Conservation (phyloP, 30 jellyfish, hydroid and myxozoan species). For the Catostylus mosaicus region DNA sequence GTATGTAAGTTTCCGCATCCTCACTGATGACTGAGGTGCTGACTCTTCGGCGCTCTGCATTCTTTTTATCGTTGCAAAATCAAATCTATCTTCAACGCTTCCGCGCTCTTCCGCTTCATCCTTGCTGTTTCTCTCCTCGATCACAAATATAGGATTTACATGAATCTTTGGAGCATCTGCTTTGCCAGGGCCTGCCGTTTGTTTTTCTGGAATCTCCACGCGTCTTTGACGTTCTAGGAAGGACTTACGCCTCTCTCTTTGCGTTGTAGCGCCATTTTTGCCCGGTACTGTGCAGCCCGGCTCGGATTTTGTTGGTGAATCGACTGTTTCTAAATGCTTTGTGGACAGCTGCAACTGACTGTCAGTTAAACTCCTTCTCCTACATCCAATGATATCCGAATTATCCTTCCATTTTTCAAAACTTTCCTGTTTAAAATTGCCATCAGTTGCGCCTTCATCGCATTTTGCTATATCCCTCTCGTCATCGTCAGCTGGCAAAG, state of each 20-base stretch:
- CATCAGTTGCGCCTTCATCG: neutral
- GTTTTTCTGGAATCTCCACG: slow-evolving; percentile 62
- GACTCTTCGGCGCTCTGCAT: slow-evolving; percentile 14
- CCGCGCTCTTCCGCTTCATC: slow-evolving; percentile 48
- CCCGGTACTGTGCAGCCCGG: slow-evolving; percentile 28
- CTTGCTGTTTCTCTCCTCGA: slow-evolving; percentile 25
- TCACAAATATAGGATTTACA: slow-evolving; percentile 47
- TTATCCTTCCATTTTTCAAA: neutral
- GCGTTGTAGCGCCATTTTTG: slow-evolving; percentile 15
- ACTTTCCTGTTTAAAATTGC: neutral
- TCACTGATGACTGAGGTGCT: slow-evolving; percentile 2
- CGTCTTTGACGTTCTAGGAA: slow-evolving; percentile 63
- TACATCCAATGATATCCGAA: neutral
- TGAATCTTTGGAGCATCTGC: slow-evolving; percentile 16
- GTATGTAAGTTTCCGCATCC: slow-evolving; percentile 48
- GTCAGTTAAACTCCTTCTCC: slow-evolving; percentile 49
- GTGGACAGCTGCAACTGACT: slow-evolving; percentile 27
- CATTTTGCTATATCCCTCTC: neutral
- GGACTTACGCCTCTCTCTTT: slow-evolving; percentile 55
- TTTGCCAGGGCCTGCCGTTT: neutral
- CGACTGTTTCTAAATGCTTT: neutral
- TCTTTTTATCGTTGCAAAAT: slow-evolving; percentile 15
- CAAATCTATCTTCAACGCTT: slow-evolving; percentile 25
- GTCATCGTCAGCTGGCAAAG: neutral
- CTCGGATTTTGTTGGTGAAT: slow-evolving; percentile 58